Base-by-base conservation (phyloP, 2,888 invertebrate genomes). In the Tetrapedia diversipes region DNA sequence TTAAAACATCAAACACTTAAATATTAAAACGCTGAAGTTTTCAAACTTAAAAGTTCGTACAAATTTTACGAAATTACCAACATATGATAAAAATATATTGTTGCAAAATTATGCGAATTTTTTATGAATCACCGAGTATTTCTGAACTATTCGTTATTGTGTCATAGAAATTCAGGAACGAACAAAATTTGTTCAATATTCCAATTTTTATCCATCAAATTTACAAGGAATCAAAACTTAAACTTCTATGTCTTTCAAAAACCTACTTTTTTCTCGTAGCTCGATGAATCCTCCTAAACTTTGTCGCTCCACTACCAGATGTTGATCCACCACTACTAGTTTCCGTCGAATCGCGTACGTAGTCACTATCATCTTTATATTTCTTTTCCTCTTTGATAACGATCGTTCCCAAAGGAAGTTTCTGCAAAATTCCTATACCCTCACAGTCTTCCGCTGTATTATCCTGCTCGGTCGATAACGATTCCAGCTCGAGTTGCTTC, bases 341-440 rank as follows among this genome's bases (percentile, higher is more conserved):
- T 41, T 81, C 85, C 32, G 74, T 84, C 39, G 81, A 79, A 4
- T 84, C 83, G 1, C 76, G 60, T 10, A 81, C 81, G 53, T 85
- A 85, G 60, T 87, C 86, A 47, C 82, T 86, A 32, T 88, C 83
- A 1, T 87, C 83, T n/a, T 74, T 72, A 16, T 74, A 71, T 8
- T 22, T 70, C 10, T 57, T 78, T 0, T 81, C 73, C 37, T 86
- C 88, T 22, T 88, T 87, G 32, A 86, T 85, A 22, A 85, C 67
- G 39, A 89, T 78, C 3, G 87, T 88, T 6, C 79, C 87, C 0
- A 86, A 78, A 7, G 90, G 85, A 19, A 89, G 61, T 43, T 87
- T 84, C 45, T 81, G 85, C 8, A 86, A 24, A 16, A 87, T 82
- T 3, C 87, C 84, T 19, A 79, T 71, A 19, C 71, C 68, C 16